Percentiles rank a stretch among this genome's conserved stretches.
These are phyloP conservation scores for Augochlora pura DNA, from an alignment of 1,140 invertebrate genomes.

Conservation along the genomic window DNA sequence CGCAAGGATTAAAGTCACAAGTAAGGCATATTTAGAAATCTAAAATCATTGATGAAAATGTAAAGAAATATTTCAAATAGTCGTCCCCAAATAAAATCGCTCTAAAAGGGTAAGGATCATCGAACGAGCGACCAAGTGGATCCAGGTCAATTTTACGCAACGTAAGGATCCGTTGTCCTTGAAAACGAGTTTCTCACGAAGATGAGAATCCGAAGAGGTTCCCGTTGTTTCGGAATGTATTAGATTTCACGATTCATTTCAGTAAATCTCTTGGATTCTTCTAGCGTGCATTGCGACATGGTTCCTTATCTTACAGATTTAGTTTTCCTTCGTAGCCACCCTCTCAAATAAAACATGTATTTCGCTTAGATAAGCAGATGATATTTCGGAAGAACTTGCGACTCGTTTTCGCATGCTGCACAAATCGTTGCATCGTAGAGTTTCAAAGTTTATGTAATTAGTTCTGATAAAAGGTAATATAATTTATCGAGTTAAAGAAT, in stretches of 20 bases:
- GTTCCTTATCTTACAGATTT: background rate
- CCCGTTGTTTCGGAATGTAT: background rate
- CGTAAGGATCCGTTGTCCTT: conserved; percentile 37
- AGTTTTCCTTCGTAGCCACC: background rate
- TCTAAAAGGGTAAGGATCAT: background rate
- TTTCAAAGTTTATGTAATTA: no score
- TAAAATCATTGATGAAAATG: no score
- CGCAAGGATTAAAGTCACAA: no score
- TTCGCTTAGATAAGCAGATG: background rate
- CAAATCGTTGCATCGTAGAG: accelerated
- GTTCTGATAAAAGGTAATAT: no score
- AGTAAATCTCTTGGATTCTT: background rate
- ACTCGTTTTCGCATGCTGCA: background rate
- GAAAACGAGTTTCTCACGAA: conserved; percentile 54
- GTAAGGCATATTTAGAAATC: no score
- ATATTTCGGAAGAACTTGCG: background rate
- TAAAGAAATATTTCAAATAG: no score
- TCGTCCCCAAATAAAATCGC: no score
- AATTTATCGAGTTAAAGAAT: no score
- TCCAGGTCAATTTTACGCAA: no score
- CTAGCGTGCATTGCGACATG: background rate
- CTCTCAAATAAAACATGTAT: background rate
- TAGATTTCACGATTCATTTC: background rate
- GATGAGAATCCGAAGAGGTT: background rate
- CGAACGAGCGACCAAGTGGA: background rate